Evolutionary conservation across 1,140 invertebrate genomes (phyloP).

Genomic region (Drosophila setifemur): DNA sequence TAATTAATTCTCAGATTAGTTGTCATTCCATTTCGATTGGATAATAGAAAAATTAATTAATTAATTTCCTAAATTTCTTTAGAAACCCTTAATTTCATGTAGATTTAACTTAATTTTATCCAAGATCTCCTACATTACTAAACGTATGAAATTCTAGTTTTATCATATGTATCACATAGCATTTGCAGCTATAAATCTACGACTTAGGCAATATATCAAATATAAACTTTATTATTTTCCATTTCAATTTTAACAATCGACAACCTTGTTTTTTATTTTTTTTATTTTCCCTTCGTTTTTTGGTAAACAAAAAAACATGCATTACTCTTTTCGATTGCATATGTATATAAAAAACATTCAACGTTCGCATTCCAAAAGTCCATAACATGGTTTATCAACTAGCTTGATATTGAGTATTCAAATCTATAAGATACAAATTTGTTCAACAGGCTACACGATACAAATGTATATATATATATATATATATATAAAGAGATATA

Average conservation of each 20-base stretch:
- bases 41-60: too few relatives aligned
- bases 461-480: too few relatives aligned
- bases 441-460: constrained; percentile 1
- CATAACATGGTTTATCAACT: constrained; percentile 10
- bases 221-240: not conserved
- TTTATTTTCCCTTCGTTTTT: not conserved
- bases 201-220: not conserved
- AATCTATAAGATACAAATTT: not conserved
- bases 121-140: not conserved
- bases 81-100: too few relatives aligned
- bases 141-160: not conserved
- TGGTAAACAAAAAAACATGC: constrained; percentile 7
- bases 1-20: too few relatives aligned
- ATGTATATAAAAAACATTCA: constrained; percentile 5
- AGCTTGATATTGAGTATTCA: constrained; percentile 19
- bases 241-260: not conserved
- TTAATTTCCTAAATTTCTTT: too few relatives aligned
- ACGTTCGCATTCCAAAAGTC: not conserved
- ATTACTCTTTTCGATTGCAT: constrained; percentile 8
- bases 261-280: constrained; percentile 1
- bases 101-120: too few relatives aligned
- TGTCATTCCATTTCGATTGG: too few relatives aligned
- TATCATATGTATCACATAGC: constrained; percentile 19
- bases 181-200: constrained; percentile 4
- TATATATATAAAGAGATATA: not conserved